phyloP scores from a whole-genome alignment of 2,797 vertebrate species.

The Scleropages formosus region DNA sequence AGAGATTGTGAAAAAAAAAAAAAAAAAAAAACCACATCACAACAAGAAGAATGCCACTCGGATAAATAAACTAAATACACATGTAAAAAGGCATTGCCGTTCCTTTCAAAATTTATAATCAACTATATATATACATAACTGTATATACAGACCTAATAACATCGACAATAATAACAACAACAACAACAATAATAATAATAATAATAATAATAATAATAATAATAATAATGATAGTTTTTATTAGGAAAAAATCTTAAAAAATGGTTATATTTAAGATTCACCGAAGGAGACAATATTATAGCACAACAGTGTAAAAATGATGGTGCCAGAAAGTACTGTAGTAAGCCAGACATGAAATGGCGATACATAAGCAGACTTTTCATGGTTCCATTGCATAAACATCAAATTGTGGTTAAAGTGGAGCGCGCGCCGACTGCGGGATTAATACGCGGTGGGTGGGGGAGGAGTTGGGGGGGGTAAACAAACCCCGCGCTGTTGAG shows the following conservation, averaged over 20 bases:
- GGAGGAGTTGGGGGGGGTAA: conserved; percentile 64
- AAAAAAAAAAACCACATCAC: too few species aligned
- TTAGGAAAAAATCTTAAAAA: not conserved
- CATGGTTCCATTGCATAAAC: conserved; percentile 24
- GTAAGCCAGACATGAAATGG: conserved; percentile 1
- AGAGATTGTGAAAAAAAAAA: not conserved
- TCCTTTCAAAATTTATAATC: conserved; percentile 29
- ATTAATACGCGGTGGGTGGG: conserved; percentile 60
- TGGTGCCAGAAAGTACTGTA: not conserved
- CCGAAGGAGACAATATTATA: not conserved
- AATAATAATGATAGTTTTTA: not conserved
- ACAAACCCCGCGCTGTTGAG: conserved; percentile 55
- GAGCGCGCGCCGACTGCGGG: conserved; percentile 57
- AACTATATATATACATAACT: conserved; percentile 24
- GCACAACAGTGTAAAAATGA: not conserved
- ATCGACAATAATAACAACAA: conserved; percentile 12
- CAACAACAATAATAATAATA: conserved; percentile 17
- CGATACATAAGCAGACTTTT: conserved; percentile 23
- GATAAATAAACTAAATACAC: conserved; percentile 25
- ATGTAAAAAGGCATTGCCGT: conserved; percentile 21
- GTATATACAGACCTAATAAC: conserved; percentile 3
- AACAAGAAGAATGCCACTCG: conserved; percentile 22
- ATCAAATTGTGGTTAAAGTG: conserved; percentile 56
- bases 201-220: not conserved
- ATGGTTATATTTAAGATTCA: not conserved